These are phyloP conservation scores for Dendrocincla fuliginosa DNA, from an alignment of 2,797 vertebrate species.

Conservation along the genomic window DNA sequence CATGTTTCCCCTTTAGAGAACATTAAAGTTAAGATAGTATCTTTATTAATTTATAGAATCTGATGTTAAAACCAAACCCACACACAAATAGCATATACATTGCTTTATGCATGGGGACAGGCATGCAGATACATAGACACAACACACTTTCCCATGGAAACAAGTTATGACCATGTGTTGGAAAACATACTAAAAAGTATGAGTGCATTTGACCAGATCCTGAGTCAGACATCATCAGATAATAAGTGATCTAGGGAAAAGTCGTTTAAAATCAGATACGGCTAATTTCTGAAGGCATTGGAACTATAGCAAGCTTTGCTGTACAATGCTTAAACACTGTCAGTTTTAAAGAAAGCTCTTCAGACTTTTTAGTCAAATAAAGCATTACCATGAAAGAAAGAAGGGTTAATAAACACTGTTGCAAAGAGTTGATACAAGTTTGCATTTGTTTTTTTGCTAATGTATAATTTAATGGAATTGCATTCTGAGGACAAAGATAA, in stretches of 20 bases:
- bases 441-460: not conserved
- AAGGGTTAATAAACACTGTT: not conserved
- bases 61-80: slow-evolving; percentile 60
- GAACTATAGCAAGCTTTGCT: not conserved
- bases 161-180: slow-evolving; percentile 20
- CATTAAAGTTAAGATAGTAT: slow-evolving; percentile 67
- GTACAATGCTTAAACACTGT: not conserved
- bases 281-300: not conserved
- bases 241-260: slow-evolving; percentile 44
- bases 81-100: not conserved
- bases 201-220: slow-evolving; percentile 1
- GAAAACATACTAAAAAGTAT: slow-evolving; percentile 50
- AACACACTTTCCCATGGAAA: slow-evolving; percentile 47
- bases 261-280: slow-evolving; percentile 30
- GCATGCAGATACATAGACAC: slow-evolving; percentile 7
- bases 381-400: not conserved
- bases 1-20: slow-evolving; percentile 63
- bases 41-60: slow-evolving; percentile 70
- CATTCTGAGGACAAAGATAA: not conserved
- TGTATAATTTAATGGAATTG: not conserved
- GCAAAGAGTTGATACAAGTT: not conserved
- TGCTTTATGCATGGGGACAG: not conserved
- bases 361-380: not conserved
- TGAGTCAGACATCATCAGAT: slow-evolving; percentile 45
- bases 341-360: not conserved